Conservation (phyloP, 2,888 invertebrate species). For the Rotaria socialis region DNA sequence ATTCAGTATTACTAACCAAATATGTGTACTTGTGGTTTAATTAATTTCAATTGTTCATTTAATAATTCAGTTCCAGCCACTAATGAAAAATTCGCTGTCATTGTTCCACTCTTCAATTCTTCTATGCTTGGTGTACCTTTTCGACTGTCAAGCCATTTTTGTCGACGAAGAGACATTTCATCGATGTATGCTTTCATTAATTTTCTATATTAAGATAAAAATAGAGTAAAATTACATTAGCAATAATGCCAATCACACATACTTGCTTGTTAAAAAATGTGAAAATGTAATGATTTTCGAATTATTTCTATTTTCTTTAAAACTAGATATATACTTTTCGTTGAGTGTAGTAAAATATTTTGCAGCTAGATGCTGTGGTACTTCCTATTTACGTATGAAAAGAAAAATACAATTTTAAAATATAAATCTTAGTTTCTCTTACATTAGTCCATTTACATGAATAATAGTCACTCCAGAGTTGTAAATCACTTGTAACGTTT, state of each 20-base stretch:
- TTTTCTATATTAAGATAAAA: background rate
- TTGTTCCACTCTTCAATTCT: background rate
- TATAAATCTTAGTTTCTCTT: background rate
- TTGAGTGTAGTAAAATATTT: background rate
- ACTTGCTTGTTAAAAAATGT: constrained; percentile 27
- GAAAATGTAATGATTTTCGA: constrained; percentile 13
- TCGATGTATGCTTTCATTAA: background rate
- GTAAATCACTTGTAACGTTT: background rate
- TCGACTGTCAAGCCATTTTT: background rate
- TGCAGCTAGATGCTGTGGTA: background rate
- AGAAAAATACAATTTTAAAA: background rate
- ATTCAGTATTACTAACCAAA: background rate
- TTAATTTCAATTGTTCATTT: background rate
- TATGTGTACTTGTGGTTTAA: constrained; percentile 10
- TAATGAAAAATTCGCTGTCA: background rate
- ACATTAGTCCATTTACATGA: background rate
- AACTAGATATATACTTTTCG: background rate
- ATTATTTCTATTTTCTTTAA: background rate
- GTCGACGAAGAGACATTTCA: background rate
- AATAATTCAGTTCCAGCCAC: constrained; percentile 18
- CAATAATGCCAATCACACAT: background rate
- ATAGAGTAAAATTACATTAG: background rate
- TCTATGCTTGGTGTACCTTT: background rate
- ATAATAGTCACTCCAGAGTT: background rate
- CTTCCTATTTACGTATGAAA: background rate